phyloP scores from a whole-genome alignment of 2,888 invertebrate genomes.

The Heterodera filipjevi region DNA sequence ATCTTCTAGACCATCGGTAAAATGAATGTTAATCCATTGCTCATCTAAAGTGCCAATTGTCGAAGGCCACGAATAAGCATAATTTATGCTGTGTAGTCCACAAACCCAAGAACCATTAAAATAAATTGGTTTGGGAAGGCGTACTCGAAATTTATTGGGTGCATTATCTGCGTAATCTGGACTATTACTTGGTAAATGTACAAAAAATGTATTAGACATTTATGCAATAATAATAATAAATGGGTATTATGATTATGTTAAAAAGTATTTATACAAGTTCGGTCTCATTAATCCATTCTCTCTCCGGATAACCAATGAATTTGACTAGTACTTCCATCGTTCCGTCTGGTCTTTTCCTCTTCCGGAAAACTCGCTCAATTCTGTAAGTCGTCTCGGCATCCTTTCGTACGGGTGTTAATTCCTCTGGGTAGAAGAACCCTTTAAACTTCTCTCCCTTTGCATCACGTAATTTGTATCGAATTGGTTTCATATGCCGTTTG shows the following conservation, averaged over 20 bases:
- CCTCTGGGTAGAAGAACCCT: conserved; percentile 2
- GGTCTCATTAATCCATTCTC: conserved; percentile 25
- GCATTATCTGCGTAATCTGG: conserved; percentile 16
- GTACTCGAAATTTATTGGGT: conserved; percentile 25
- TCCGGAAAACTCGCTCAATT: not conserved
- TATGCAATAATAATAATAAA: not conserved
- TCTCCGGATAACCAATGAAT: conserved; percentile 20
- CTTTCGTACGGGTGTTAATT: not conserved
- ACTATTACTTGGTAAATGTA: conserved; percentile 21
- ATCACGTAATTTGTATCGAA: conserved; percentile 10
- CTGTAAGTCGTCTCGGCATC: conserved; percentile 11
- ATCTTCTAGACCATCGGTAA: not conserved
- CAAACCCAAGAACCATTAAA: conserved; percentile 26
- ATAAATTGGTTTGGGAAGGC: conserved; percentile 14
- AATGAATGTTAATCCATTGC: conserved; percentile 12
- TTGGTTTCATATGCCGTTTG: conserved; percentile 1
- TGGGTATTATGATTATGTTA: not conserved
- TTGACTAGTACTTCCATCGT: conserved; percentile 20
- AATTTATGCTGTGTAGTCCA: conserved; percentile 20
- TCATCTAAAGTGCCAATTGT: conserved; percentile 14
- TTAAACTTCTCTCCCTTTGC: conserved; percentile 16
- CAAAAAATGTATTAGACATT: conserved; percentile 26
- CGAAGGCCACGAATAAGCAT: conserved; percentile 17
- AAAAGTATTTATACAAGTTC: conserved; percentile 12
- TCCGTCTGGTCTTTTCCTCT: conserved; percentile 8